phyloP scores from a whole-genome alignment of 2,888 invertebrate genomes.

The Noctua janthina region DNA sequence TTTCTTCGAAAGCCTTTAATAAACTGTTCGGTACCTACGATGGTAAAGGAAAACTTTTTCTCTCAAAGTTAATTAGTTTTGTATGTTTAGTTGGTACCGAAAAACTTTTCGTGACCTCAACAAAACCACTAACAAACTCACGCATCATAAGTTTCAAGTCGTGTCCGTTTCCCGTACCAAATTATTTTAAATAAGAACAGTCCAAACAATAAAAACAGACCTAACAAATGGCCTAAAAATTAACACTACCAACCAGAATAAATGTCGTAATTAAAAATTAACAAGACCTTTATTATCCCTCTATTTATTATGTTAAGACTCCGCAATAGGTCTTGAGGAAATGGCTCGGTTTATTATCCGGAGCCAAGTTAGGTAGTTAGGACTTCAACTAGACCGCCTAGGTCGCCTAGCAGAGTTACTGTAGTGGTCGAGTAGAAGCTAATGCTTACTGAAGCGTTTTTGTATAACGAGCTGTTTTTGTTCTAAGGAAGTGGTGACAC shows the following conservation, averaged over 20 bases:
- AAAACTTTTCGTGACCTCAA: neutral
- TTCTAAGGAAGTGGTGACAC: neutral
- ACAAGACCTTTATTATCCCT: constrained; percentile 37
- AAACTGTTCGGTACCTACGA: neutral
- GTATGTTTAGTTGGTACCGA: neutral
- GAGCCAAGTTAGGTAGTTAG: constrained; percentile 38
- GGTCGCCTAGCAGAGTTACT: neutral
- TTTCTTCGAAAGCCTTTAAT: neutral
- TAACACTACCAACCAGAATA: constrained; percentile 21
- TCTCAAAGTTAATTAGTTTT: neutral
- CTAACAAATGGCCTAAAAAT: constrained; percentile 28
- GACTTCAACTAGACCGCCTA: constrained; percentile 12
- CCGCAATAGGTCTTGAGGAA: constrained; percentile 44
- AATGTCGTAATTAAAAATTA: constrained; percentile 52
- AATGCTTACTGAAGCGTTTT: neutral
- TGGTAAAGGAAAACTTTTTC: neutral
- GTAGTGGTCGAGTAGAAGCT: neutral
- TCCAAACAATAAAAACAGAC: constrained; percentile 1
- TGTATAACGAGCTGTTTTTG: neutral
- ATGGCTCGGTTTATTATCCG: constrained; percentile 50
- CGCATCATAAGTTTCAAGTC: neutral
- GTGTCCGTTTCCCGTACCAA: neutral
- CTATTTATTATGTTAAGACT: constrained; percentile 50
- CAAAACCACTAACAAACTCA: neutral
- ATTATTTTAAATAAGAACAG: constrained; percentile 7